phyloP scores from a whole-genome alignment of 2,888 invertebrate species.

The Phyllotreta striolata region DNA sequence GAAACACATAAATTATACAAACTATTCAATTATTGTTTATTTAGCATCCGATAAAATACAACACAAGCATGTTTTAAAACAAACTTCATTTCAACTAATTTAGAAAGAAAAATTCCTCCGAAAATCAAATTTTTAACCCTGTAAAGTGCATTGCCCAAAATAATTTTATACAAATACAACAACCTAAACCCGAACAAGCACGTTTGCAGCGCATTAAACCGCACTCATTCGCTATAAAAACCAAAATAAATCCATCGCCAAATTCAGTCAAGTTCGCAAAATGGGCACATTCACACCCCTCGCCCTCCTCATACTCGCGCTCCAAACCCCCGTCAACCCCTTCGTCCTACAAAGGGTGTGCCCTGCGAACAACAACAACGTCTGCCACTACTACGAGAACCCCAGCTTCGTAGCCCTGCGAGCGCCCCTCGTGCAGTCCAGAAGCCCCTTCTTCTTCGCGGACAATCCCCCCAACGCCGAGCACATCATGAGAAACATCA shows the following conservation, averaged over 20 bases:
- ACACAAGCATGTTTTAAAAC: not conserved
- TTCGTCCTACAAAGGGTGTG: constrained; percentile 16
- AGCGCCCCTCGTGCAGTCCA: constrained; percentile 2
- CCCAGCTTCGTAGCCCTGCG: constrained; percentile 22
- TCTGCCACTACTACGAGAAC: constrained; percentile 34
- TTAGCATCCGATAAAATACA: too few species aligned
- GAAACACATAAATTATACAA: not conserved
- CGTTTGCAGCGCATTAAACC: constrained; percentile 7
- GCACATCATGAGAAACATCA: constrained; percentile 32
- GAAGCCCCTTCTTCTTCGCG: constrained; percentile 21
- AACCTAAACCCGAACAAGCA: constrained; percentile 3
- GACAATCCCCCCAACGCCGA: constrained; percentile 13
- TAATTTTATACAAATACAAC: constrained; percentile 2
- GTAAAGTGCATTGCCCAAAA: constrained; percentile 12
- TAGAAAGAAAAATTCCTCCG: not conserved
- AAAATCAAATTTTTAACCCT: constrained; percentile 7
- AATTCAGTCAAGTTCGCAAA: constrained; percentile 14
- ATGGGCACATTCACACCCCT: constrained; percentile 32
- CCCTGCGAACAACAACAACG: constrained; percentile 2
- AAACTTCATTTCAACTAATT: not conserved
- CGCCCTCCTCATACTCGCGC: constrained; percentile 18
- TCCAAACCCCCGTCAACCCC: constrained; percentile 12
- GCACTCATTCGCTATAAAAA: constrained; percentile 19
- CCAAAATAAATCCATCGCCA: constrained; percentile 2
- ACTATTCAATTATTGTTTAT: too few species aligned